Percentiles rank a stretch among this genome's conserved stretches.
These are phyloP conservation scores for Xanthia togata DNA, from an alignment of 2,888 invertebrate species.

Conservation along the genomic window DNA sequence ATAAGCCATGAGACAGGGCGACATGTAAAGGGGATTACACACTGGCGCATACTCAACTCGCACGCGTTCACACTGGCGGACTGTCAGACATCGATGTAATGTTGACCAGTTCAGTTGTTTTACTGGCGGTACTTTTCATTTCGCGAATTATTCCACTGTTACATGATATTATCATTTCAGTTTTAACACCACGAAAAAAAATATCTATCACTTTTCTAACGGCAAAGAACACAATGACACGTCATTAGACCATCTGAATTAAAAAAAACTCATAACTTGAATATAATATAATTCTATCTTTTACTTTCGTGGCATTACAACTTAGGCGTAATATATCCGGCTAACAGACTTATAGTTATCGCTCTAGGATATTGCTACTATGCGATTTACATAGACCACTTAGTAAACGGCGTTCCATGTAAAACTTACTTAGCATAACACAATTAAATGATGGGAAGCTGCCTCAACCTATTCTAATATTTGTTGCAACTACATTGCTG, in stretches of 20 bases:
- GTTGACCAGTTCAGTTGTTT: neutral
- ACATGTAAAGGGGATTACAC: slow-evolving; percentile 40
- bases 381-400: slow-evolving; percentile 15
- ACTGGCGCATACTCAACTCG: slow-evolving; percentile 14
- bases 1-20: slow-evolving; percentile 51
- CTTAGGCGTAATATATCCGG: neutral
- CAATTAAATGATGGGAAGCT: neutral
- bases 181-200: slow-evolving; percentile 16
- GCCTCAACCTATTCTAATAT: neutral
- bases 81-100: slow-evolving; percentile 12
- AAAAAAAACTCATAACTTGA: slow-evolving; percentile 13
- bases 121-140: neutral
- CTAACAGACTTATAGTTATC: slow-evolving; percentile 7
- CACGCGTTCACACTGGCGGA: slow-evolving; percentile 36
- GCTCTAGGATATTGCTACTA: slow-evolving; percentile 15
- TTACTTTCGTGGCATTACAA: slow-evolving; percentile 29
- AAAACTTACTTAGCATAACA: neutral
- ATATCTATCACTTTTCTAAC: slow-evolving; percentile 7
- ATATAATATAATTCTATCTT: neutral
- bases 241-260: neutral
- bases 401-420: too few species aligned
- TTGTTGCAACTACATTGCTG: neutral
- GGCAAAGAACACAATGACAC: slow-evolving; percentile 23
- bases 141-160: neutral
- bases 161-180: neutral